Evolutionary conservation across 2,113 vertebrate species (phyloP).

Genomic region (Glaucidium brasilianum): DNA sequence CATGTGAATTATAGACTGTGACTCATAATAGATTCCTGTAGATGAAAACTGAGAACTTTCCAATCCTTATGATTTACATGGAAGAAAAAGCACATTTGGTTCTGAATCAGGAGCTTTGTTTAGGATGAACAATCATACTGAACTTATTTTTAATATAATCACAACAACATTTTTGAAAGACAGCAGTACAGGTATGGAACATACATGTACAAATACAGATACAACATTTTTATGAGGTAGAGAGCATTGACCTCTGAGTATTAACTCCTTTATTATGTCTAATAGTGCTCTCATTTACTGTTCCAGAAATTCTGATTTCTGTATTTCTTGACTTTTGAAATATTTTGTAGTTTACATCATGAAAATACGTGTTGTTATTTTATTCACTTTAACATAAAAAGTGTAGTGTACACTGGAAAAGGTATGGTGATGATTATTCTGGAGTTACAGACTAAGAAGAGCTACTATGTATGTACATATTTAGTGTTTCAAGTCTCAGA

Average conservation of each 20-base stretch:
- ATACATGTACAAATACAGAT: background rate
- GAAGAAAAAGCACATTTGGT: background rate
- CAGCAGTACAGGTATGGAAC: background rate
- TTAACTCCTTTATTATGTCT: background rate
- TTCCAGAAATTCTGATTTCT: background rate
- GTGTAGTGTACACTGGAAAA: background rate
- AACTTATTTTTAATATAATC: background rate
- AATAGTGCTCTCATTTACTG: background rate
- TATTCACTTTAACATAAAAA: background rate
- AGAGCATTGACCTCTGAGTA: background rate
- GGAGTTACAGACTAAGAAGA: background rate
- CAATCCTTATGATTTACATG: background rate
- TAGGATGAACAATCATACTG: background rate
- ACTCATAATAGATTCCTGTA: background rate
- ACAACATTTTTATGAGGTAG: background rate
- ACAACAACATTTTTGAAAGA: background rate
- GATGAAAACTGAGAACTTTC: background rate
- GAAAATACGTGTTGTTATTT: background rate
- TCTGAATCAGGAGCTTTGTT: background rate
- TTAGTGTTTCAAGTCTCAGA: background rate
- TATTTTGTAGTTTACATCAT: background rate
- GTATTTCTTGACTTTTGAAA: background rate
- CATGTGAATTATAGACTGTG: background rate
- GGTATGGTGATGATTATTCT: background rate
- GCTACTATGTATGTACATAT: fast-evolving